A percentile compares a stretch with the other conserved stretches of the same genome.
Conservation (phyloP, 2,888 invertebrate genomes). For the Drosophila fulvimacula region DNA sequence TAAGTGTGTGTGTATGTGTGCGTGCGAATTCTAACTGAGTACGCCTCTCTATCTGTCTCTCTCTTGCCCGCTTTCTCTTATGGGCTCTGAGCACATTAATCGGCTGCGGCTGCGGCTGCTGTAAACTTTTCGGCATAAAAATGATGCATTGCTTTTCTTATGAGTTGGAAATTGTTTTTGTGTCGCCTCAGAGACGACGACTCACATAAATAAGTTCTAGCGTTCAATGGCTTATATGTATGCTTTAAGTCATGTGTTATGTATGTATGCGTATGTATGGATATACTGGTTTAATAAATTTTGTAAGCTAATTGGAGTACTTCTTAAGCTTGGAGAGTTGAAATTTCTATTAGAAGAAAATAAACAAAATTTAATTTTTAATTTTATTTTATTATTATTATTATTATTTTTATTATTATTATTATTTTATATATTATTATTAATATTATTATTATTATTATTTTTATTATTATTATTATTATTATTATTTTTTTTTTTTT, state of each 20-base stretch:
- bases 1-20: slow-evolving; percentile 3
- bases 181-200: slow-evolving; percentile 26
- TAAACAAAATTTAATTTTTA: too few species aligned
- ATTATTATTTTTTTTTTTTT: too few species aligned
- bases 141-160: slow-evolving; percentile 68
- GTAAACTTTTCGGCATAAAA: slow-evolving; percentile 72
- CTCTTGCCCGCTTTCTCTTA: slow-evolving; percentile 3
- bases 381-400: too few species aligned
- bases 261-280: background rate
- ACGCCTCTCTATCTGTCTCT: slow-evolving; percentile 2
- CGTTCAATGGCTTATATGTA: background rate
- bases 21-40: slow-evolving; percentile 2
- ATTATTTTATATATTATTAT: too few species aligned
- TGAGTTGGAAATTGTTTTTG: slow-evolving; percentile 62
- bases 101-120: slow-evolving; percentile 60
- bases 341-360: too few species aligned
- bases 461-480: too few species aligned
- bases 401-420: too few species aligned
- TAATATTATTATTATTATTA: too few species aligned
- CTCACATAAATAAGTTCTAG: slow-evolving; percentile 19
- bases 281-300: background rate
- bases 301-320: background rate
- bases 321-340: background rate
- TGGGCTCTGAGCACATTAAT: slow-evolving; percentile 61
- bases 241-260: background rate